phyloP scores from a whole-genome alignment of 2,113 vertebrate genomes.

The Nansenia antarctica region DNA sequence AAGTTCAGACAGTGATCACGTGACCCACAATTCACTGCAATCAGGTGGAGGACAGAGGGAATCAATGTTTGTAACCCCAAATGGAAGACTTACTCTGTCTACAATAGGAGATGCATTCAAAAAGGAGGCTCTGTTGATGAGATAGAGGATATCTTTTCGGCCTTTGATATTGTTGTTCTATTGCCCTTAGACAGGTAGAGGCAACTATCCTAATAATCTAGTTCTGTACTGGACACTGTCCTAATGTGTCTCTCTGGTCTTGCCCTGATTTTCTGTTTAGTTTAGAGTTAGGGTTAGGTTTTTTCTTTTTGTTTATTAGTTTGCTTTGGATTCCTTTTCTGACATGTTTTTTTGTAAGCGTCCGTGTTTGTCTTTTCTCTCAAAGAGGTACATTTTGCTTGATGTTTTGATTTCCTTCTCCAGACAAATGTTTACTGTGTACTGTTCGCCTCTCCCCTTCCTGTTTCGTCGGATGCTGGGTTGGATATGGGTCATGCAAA shows the following conservation, averaged over 20 bases:
- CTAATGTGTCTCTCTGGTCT: not conserved
- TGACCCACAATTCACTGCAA: slow-evolving; percentile 16
- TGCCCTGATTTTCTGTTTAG: not conserved
- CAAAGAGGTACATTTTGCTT: not conserved
- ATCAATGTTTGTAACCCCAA: not conserved
- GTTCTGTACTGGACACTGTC: slow-evolving; percentile 2
- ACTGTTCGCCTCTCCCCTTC: slow-evolving; percentile 41
- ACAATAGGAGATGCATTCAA: too few species aligned
- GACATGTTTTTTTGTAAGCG: too few species aligned
- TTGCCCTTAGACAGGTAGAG: too few species aligned
- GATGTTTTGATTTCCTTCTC: slow-evolving; percentile 26
- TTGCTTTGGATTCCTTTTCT: not conserved
- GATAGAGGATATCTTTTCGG: not conserved
- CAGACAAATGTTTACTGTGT: slow-evolving; percentile 41
- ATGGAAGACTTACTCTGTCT: too few species aligned
- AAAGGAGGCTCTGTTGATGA: too few species aligned
- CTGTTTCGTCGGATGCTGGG: slow-evolving; percentile 43
- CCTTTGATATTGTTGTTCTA: not conserved
- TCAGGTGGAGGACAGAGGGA: not conserved
- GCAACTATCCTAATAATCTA: not conserved
- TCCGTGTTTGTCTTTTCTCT: too few species aligned
- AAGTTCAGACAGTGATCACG: slow-evolving; percentile 12
- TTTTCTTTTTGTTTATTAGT: too few species aligned
- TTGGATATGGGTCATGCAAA: slow-evolving; percentile 41
- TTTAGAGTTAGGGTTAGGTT: slow-evolving; percentile 21